Conservation (phyloP, 1,140 invertebrate genomes). For the Dreissena polymorpha region DNA sequence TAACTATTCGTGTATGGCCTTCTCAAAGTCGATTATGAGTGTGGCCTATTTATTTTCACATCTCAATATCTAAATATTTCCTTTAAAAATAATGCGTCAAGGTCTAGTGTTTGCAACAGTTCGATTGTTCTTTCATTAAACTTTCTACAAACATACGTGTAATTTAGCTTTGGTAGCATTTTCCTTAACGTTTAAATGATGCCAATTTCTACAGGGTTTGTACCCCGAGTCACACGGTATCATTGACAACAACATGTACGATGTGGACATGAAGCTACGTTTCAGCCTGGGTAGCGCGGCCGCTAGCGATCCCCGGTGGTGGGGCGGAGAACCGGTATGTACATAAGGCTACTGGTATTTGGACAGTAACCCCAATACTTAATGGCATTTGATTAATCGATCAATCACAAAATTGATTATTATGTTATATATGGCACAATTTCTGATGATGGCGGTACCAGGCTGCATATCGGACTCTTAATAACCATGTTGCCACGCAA, state of each 20-base stretch:
- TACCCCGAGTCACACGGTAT: slow-evolving; percentile 88
- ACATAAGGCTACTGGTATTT: neutral
- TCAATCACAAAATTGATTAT: neutral
- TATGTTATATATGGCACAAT: neutral
- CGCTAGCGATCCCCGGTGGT: slow-evolving; percentile 72
- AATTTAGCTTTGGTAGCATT: too few species aligned
- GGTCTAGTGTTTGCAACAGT: too few species aligned
- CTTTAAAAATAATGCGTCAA: too few species aligned
- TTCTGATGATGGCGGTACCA: neutral
- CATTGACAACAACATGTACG: slow-evolving; percentile 83
- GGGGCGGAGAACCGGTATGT: slow-evolving; percentile 75
- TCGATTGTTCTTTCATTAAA: too few species aligned
- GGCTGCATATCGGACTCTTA: neutral
- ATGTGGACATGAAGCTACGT: slow-evolving; percentile 79
- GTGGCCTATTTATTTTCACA: too few species aligned
- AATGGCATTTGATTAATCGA: neutral
- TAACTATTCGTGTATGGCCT: too few species aligned
- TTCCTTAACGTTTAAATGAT: too few species aligned
- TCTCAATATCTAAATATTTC: too few species aligned
- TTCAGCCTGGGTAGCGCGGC: slow-evolving; percentile 72
- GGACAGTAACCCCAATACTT: neutral
- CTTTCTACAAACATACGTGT: too few species aligned
- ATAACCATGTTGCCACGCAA: too few species aligned
- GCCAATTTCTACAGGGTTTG: slow-evolving; percentile 73
- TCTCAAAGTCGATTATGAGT: too few species aligned